Percentiles rank a stretch among this genome's conserved stretches.
These are phyloP conservation scores for Philonicus albiceps DNA, from an alignment of 2,888 invertebrate species.

Conservation along the genomic window DNA sequence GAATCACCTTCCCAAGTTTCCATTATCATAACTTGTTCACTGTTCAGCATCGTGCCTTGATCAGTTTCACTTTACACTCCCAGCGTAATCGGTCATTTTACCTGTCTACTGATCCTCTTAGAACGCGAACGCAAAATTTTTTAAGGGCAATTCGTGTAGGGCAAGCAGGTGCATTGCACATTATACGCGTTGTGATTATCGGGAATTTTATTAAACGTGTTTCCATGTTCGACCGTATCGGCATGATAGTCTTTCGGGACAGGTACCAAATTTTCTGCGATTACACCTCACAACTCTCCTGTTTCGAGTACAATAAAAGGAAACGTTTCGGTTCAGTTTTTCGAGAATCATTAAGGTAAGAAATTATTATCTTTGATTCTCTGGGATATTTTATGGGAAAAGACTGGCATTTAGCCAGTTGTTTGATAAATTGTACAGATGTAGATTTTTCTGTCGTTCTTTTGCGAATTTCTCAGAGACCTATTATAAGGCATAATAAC, in stretches of 20 bases:
- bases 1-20: conserved; percentile 26
- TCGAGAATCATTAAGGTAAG: not conserved
- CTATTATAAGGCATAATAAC: too few relatives aligned
- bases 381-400: not conserved
- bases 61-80: conserved; percentile 14
- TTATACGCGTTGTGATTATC: conserved; percentile 28
- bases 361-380: not conserved
- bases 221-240: conserved; percentile 45
- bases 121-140: not conserved
- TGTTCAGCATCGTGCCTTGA: not conserved
- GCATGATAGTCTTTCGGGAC: not conserved
- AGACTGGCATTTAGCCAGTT: not conserved
- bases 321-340: not conserved
- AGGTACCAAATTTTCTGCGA: conserved; percentile 10
- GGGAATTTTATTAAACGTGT: conserved; percentile 46
- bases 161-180: conserved; percentile 31
- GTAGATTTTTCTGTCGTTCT: not conserved
- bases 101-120: not conserved
- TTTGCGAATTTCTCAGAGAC: not conserved
- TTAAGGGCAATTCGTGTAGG: not conserved
- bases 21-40: conserved; percentile 45
- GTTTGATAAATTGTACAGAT: not conserved
- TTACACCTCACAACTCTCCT: not conserved
- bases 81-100: conserved; percentile 13
- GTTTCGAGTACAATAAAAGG: not conserved